These are phyloP conservation scores for Asteroscopus sphinx DNA, from an alignment of 2,888 invertebrate genomes.

Conservation along the genomic window DNA sequence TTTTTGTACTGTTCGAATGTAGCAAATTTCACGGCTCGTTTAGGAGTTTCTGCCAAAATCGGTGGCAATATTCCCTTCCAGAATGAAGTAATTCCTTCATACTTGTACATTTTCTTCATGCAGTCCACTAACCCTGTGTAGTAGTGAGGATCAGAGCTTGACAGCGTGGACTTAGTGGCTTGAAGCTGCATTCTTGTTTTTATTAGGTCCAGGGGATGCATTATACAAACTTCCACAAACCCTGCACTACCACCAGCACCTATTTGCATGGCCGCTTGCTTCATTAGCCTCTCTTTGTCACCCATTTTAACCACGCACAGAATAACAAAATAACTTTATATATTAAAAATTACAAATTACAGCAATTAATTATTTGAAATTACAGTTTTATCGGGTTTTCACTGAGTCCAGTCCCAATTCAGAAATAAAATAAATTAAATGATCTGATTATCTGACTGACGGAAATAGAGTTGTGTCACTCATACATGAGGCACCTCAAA, in stretches of 20 bases:
- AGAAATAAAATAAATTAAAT: constrained; percentile 6
- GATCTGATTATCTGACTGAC: constrained; percentile 15
- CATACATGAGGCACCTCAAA: too few species aligned
- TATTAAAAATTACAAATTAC: neutral
- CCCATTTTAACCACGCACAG: constrained; percentile 68
- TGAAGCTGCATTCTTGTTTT: constrained; percentile 93
- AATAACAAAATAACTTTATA: neutral
- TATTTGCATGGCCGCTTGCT: constrained; percentile 94
- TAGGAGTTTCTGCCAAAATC: constrained; percentile 98
- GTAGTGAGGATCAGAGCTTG: constrained; percentile 87
- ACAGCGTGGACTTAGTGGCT: constrained; percentile 64
- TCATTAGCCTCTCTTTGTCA: constrained; percentile 85
- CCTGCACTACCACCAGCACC: constrained; percentile 97
- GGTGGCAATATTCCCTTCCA: constrained; percentile 99
- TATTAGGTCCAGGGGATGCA: constrained; percentile 98
- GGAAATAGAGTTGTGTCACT: too few species aligned
- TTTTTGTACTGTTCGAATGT: constrained; percentile 98
- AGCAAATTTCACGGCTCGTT: constrained; percentile 97
- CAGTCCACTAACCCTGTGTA: constrained; percentile 96
- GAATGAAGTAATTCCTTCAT: constrained; percentile 95
- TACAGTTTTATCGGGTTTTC: constrained; percentile 5
- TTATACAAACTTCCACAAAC: constrained; percentile 98
- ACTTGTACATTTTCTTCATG: constrained; percentile 95
- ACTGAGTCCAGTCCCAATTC: constrained; percentile 4
- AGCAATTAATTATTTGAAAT: constrained; percentile 19